Base-by-base conservation (phyloP, 2,797 vertebrate species). In the Scleropages formosus region DNA sequence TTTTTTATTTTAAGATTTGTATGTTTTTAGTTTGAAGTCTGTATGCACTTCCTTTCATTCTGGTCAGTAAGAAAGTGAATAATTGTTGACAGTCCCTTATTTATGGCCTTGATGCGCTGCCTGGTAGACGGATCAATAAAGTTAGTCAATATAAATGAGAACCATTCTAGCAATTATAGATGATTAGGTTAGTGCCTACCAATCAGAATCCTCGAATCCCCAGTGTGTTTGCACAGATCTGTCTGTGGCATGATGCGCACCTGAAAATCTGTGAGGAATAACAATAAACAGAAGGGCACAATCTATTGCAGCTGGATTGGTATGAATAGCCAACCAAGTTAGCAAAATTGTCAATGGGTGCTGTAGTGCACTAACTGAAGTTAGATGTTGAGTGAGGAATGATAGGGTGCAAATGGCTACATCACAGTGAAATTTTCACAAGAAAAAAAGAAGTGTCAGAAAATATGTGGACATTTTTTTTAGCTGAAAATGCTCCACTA, bases 131-230 rank as follows among this genome's bases (percentile, higher is more conserved):
- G 76, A 84, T 85, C 78, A 70, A 81, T 82, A 75, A 72, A 75
- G 76, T 81, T 78, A 82, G 80, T 83, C 79, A 80, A 75, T 80
- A 81, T 80, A 80, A 79, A 82, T 84, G 78, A 82, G 80, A 77
- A 78, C 63, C 82, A 77, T 81, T 82, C 77, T 75, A 79, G 74
- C 81, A 82, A 78, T 84, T 84, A 84, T 68, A 81, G 80, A 84
- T 78, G 76, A 84, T 80, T 80, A 79, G 76, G 78, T 80, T 83
- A 80, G 77, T 75, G 70, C 79, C 73, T 64, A 77, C 81, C 81
- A 84, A 74, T 84, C 78, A 79, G 66, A 75, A 60, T 8, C 18
- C 62, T 73, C 31, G 76, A 81, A 78, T 80, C 78, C 77, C 67
- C 69, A 60, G 75, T 60, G 53, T 79, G 62, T 79, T 59, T 73